Evolutionary conservation across 1,140 invertebrate species (phyloP).

Genomic region (Ladona fulva): DNA sequence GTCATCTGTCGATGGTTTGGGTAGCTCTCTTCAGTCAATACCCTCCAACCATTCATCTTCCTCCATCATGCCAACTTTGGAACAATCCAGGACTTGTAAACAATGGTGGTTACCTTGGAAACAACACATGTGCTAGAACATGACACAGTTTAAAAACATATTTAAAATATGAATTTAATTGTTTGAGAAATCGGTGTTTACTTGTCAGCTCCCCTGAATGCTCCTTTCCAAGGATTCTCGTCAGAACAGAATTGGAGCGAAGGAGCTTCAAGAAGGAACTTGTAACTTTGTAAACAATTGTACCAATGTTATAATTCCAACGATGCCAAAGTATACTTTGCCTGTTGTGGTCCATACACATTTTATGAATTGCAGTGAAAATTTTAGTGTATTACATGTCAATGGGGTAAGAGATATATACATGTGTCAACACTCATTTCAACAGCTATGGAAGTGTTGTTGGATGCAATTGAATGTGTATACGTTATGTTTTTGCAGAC

Average conservation of each 20-base stretch:
- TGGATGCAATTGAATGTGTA: conserved; percentile 1
- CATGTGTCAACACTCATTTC: no score
- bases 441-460: no score
- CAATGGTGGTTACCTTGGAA: not conserved
- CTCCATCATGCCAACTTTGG: not conserved
- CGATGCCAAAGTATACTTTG: not conserved
- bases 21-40: not conserved
- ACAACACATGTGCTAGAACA: not conserved
- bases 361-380: not conserved
- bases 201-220: no score
- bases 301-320: conserved; percentile 10
- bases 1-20: not conserved
- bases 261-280: not conserved
- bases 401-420: not conserved
- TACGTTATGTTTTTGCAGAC: conserved; percentile 9
- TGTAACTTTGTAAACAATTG: conserved; percentile 2
- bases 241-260: no score
- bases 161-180: no score
- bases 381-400: not conserved
- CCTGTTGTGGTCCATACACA: not conserved
- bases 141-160: no score
- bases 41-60: not conserved
- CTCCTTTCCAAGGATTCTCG: no score
- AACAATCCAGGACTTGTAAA: not conserved
- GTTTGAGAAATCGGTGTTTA: no score